phyloP scores from a whole-genome alignment of 2,888 invertebrate species.

The Phortica magna region DNA sequence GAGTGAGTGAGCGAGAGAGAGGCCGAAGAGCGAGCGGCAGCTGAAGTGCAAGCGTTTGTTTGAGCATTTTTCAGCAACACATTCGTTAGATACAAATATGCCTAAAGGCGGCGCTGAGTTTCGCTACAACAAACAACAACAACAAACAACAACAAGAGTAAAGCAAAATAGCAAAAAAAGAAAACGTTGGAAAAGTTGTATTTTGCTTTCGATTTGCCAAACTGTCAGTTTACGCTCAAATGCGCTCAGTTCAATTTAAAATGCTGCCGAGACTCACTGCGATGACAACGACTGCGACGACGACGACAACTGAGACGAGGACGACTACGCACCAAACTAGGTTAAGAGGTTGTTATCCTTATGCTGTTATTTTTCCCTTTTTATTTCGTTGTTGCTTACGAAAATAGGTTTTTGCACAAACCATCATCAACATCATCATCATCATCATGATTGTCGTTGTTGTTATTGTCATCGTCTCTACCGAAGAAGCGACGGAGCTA shows the following conservation, averaged over 20 bases:
- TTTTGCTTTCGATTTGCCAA: constrained; percentile 73
- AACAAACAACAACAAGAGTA: not conserved
- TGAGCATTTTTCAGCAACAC: not conserved
- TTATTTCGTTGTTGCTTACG: constrained; percentile 46
- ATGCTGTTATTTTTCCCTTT: constrained; percentile 51
- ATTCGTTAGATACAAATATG: not conserved
- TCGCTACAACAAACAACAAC: not conserved
- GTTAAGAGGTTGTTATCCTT: constrained; percentile 72
- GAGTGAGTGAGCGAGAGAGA: not conserved
- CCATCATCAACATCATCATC: not conserved
- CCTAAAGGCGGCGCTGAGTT: not conserved
- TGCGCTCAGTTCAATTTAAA: constrained; percentile 72
- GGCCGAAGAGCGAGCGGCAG: not conserved
- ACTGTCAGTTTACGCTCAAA: constrained; percentile 72
- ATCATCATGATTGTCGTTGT: constrained; percentile 32
- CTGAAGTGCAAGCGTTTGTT: not conserved
- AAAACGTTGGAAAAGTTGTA: constrained; percentile 53
- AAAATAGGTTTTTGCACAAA: constrained; percentile 59
- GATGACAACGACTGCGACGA: not conserved
- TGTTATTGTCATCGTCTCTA: constrained; percentile 28
- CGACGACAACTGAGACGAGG: constrained; percentile 23
- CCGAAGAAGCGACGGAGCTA: constrained; percentile 21
- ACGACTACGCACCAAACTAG: constrained; percentile 59
- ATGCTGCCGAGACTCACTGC: constrained; percentile 49
- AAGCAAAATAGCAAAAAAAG: not conserved